Conservation (phyloP, 2,113 vertebrate species). For the Ailuropoda melanoleuca region DNA sequence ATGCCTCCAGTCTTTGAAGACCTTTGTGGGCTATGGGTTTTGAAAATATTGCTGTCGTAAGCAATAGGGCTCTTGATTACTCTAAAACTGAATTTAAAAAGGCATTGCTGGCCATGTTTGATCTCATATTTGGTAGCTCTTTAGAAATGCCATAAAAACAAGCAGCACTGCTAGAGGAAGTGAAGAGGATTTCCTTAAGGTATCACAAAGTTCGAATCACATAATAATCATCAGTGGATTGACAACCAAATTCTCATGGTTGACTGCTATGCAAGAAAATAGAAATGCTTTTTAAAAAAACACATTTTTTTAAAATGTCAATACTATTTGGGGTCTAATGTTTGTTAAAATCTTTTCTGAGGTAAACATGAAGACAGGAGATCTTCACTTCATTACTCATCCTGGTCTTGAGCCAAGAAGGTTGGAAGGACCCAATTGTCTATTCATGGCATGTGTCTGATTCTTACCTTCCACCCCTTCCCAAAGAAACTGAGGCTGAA, state of each 20-base stretch:
- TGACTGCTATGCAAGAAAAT: conserved; percentile 62
- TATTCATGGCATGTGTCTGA: conserved; percentile 36
- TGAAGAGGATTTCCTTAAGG: conserved; percentile 41
- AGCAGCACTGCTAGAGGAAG: not conserved
- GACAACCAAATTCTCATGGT: conserved; percentile 30
- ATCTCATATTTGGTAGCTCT: not conserved
- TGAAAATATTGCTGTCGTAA: not conserved
- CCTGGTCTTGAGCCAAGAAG: conserved; percentile 55
- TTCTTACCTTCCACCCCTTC: conserved; percentile 50
- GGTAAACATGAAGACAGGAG: not conserved
- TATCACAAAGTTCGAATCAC: conserved; percentile 52
- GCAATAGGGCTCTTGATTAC: not conserved
- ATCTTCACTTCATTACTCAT: not conserved
- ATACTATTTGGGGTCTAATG: not conserved
- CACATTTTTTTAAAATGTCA: not conserved
- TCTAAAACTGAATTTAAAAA: not conserved
- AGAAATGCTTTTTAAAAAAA: conserved; percentile 1
- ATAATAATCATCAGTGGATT: not conserved
- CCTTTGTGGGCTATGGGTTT: not conserved
- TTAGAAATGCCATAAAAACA: not conserved
- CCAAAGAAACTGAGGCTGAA: conserved; percentile 44
- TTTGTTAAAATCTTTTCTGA: conserved; percentile 44
- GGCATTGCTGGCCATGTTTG: not conserved
- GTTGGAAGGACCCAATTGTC: conserved; percentile 50
- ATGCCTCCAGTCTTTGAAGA: conserved; percentile 22